Evolutionary conservation across 2,797 vertebrate genomes (phyloP).

Genomic region (Crocodylus rhombifer): DNA sequence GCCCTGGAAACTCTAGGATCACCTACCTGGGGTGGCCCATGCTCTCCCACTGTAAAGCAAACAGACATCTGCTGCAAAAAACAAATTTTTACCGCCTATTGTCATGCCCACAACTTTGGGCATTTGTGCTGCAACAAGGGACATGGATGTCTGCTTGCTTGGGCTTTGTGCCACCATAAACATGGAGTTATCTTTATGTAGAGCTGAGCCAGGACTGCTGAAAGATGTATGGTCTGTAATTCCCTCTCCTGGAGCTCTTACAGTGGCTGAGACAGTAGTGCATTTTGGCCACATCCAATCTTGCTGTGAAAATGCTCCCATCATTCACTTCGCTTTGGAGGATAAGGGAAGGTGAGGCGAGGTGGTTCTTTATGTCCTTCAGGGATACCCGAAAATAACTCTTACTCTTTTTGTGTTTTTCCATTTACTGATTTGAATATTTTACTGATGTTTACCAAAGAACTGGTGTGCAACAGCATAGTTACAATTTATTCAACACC

Average conservation of each 20-base stretch:
- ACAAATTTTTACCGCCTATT: too few relatives aligned
- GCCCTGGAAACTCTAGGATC: too few relatives aligned
- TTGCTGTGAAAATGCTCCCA: not conserved
- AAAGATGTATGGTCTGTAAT: not conserved
- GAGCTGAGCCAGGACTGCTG: not conserved
- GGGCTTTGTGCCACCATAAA: too few relatives aligned
- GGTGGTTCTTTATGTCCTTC: not conserved
- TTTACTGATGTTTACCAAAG: not conserved
- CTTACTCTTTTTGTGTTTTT: not conserved
- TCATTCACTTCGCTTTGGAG: not conserved
- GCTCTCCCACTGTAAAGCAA: too few relatives aligned
- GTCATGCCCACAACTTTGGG: too few relatives aligned
- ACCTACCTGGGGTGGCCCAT: too few relatives aligned
- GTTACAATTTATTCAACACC: not conserved
- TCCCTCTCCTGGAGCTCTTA: not conserved
- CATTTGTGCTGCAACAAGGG: too few relatives aligned
- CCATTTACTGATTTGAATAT: not conserved
- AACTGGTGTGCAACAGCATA: not conserved
- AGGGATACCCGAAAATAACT: not conserved
- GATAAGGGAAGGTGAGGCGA: not conserved
- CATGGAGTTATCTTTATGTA: not conserved
- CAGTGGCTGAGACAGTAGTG: not conserved
- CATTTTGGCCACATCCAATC: not conserved
- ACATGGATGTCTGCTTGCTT: too few relatives aligned
- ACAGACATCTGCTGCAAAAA: too few relatives aligned